phyloP scores from a whole-genome alignment of 2,113 vertebrate species.

The Ia io region DNA sequence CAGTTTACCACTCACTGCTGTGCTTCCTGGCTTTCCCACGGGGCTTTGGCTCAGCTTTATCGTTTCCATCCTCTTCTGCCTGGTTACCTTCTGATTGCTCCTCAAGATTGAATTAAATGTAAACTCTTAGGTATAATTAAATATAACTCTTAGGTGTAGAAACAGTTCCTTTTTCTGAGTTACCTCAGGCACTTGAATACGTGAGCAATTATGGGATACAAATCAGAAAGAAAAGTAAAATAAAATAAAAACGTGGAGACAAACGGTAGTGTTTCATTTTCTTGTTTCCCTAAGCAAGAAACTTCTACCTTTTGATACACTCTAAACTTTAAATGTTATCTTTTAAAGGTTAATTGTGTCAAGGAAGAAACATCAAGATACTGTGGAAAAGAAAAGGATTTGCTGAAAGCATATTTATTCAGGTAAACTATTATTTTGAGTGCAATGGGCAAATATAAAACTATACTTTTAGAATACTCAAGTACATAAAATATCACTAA shows the following conservation, averaged over 20 bases:
- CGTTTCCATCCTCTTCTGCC: not conserved
- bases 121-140: constrained; percentile 20
- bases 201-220: not conserved
- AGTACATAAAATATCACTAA: not conserved
- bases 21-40: not conserved
- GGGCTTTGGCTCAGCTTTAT: not conserved
- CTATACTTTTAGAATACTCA: not conserved
- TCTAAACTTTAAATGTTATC: constrained; percentile 47
- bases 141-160: not conserved
- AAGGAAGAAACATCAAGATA: constrained; percentile 83
- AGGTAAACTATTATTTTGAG: constrained; percentile 81
- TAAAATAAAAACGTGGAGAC: not conserved
- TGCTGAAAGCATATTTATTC: constrained; percentile 91
- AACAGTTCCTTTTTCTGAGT: not conserved
- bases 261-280: constrained; percentile 15
- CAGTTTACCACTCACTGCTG: not conserved
- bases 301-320: not conserved
- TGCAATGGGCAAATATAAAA: not conserved
- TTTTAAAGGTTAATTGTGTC: constrained; percentile 90
- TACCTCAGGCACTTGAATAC: not conserved
- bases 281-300: constrained; percentile 26
- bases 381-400: constrained; percentile 84
- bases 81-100: not conserved
- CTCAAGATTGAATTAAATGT: not conserved
- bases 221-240: constrained; percentile 8